Percentiles rank a stretch among this genome's conserved stretches.
Evolutionary conservation across 2,888 invertebrate genomes (phyloP).

Genomic region (Brassicogethes aeneus): DNA sequence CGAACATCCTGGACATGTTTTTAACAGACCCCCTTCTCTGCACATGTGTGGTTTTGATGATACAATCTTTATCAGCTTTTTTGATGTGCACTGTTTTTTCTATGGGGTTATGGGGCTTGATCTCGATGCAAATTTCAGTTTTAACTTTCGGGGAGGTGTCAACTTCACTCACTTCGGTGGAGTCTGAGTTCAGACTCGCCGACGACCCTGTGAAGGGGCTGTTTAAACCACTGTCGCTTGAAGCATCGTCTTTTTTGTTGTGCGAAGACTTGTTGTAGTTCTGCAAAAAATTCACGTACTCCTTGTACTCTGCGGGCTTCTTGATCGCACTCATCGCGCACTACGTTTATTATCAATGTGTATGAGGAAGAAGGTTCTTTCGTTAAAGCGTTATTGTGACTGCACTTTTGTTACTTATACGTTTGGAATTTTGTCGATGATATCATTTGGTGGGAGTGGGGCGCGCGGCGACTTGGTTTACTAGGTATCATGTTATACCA

Average conservation of each 20-base stretch:
- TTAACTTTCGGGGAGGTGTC: slow-evolving; percentile 23
- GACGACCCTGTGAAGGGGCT: slow-evolving; percentile 21
- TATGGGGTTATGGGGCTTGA: slow-evolving; percentile 16
- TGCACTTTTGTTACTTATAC: slow-evolving; percentile 7
- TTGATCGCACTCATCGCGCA: slow-evolving; percentile 9
- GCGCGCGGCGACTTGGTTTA: no score
- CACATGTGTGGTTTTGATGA: not conserved
- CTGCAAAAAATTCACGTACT: slow-evolving; percentile 32
- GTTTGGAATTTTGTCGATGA: slow-evolving; percentile 15
- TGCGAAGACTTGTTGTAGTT: slow-evolving; percentile 29
- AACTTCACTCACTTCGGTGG: slow-evolving; percentile 16
- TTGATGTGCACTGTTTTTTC: no score
- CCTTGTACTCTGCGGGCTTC: slow-evolving; percentile 27
- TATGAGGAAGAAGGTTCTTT: slow-evolving; percentile 10
- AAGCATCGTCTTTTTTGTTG: slow-evolving; percentile 23
- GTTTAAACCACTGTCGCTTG: slow-evolving; percentile 22
- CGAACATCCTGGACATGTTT: slow-evolving; percentile 14
- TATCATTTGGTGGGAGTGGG: slow-evolving; percentile 14
- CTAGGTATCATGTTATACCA: no score
- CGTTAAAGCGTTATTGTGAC: slow-evolving; percentile 16
- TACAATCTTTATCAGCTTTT: no score
- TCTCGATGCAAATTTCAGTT: slow-evolving; percentile 31
- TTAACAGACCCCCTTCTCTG: slow-evolving; percentile 7
- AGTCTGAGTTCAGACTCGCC: slow-evolving; percentile 21
- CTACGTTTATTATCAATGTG: slow-evolving; percentile 17